A percentile compares a stretch with the other conserved stretches of the same genome.
Conservation (phyloP, 2,888 invertebrate species). For the Choreutis nemorana region DNA sequence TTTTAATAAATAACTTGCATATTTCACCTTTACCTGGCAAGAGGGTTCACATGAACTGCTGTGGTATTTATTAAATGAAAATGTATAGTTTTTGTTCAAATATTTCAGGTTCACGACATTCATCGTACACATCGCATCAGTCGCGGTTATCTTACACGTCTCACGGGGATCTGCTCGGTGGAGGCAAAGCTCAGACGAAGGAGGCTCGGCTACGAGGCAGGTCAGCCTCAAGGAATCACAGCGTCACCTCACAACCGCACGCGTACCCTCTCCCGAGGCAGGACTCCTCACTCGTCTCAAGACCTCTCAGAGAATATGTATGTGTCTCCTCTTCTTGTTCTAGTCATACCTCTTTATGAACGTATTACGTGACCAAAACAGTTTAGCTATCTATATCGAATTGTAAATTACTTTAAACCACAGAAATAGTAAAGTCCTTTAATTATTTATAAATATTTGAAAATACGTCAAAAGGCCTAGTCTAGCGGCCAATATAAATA, state of each 20-base stretch:
- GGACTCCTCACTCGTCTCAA: constrained; percentile 67
- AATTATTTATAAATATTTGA: no score
- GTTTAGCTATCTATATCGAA: not conserved
- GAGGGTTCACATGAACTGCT: not conserved
- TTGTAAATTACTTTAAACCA: not conserved
- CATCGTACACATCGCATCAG: constrained; percentile 95
- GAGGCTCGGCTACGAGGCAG: constrained; percentile 83
- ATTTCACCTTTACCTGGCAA: no score
- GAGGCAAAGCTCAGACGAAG: constrained; percentile 80
- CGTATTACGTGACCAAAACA: no score
- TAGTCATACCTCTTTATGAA: no score
- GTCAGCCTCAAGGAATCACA: constrained; percentile 74
- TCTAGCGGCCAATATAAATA: no score
- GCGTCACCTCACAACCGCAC: constrained; percentile 68
- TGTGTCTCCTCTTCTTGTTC: constrained; percentile 22
- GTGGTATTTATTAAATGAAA: not conserved
- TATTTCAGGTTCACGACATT: constrained; percentile 83
- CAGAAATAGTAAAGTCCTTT: not conserved
- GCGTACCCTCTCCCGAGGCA: constrained; percentile 55
- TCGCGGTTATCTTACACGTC: constrained; percentile 94
- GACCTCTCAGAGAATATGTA: constrained; percentile 79
- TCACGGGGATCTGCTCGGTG: constrained; percentile 88
- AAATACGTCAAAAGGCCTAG: no score
- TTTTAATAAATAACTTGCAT: no score
- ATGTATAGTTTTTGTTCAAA: not conserved